Evolutionary conservation across 1,140 invertebrate genomes (phyloP).

Genomic region (Microplitis demolitor): DNA sequence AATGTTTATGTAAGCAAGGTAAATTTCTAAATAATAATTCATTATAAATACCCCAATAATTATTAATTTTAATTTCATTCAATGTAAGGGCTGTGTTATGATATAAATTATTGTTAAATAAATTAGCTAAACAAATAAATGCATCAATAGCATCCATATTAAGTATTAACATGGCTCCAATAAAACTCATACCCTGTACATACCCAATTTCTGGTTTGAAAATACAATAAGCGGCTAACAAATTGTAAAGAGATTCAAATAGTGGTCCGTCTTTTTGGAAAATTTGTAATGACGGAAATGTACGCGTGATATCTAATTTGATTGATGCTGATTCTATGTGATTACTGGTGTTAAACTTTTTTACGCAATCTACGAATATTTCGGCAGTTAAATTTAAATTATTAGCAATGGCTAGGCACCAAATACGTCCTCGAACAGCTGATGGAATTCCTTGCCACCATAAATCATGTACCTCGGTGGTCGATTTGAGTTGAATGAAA

Average conservation of each 20-base stretch:
- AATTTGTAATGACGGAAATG: slow-evolving; percentile 87
- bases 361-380: slow-evolving; percentile 78
- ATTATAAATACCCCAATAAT: slow-evolving; percentile 80
- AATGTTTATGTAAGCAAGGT: slow-evolving; percentile 72
- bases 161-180: slow-evolving; percentile 83
- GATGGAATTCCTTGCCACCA: slow-evolving; percentile 92
- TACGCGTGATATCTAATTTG: slow-evolving; percentile 83
- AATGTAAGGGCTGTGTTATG: slow-evolving; percentile 77
- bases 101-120: slow-evolving; percentile 75
- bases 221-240: slow-evolving; percentile 85
- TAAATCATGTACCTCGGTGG: slow-evolving; percentile 77
- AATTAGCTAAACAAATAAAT: slow-evolving; percentile 86
- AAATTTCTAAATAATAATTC: slow-evolving; percentile 76
- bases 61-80: slow-evolving; percentile 79
- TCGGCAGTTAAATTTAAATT: slow-evolving; percentile 81
- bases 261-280: slow-evolving; percentile 90
- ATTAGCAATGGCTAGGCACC: slow-evolving; percentile 85
- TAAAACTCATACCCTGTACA: slow-evolving; percentile 92
- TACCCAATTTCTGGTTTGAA: slow-evolving; percentile 89
- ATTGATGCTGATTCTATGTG: slow-evolving; percentile 71
- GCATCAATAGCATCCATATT: slow-evolving; percentile 87
- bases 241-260: slow-evolving; percentile 77
- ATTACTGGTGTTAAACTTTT: slow-evolving; percentile 61
- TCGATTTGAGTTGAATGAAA: slow-evolving; percentile 75
- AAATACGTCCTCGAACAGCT: slow-evolving; percentile 82